A percentile compares a stretch with the other conserved stretches of the same genome.
Evolutionary conservation across 2,113 vertebrate genomes (phyloP).

Genomic region (Calcarius ornatus): DNA sequence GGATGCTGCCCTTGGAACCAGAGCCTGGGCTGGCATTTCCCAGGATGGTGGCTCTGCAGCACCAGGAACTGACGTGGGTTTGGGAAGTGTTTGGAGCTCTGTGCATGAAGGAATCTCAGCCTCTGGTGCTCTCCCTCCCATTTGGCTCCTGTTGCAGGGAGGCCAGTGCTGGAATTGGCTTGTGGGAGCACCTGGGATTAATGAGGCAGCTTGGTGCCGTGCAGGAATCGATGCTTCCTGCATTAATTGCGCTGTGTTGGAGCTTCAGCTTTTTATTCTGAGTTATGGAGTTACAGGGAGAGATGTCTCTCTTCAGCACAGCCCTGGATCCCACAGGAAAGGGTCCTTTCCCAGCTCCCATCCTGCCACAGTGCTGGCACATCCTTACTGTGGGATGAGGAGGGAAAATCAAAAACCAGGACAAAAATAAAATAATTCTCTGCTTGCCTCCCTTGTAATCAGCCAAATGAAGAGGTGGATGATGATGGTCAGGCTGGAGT

Average conservation of each 20-base stretch:
- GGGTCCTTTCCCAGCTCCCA: background rate
- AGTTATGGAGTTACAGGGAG: constrained; percentile 58
- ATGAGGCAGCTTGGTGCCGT: constrained; percentile 72
- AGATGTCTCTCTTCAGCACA: constrained; percentile 60
- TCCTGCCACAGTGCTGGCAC: accelerated
- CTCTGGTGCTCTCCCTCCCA: constrained; percentile 16
- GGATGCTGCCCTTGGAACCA: background rate
- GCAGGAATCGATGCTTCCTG: constrained; percentile 74
- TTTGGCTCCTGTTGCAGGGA: constrained; percentile 40
- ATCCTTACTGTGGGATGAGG: accelerated
- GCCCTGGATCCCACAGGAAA: background rate
- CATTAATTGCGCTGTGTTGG: constrained; percentile 67
- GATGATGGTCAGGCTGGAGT: background rate
- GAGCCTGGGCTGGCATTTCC: background rate
- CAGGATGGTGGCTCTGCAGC: accelerated
- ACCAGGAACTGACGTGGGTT: accelerated
- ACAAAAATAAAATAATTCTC: background rate
- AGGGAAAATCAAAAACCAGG: background rate
- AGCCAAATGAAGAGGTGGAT: background rate
- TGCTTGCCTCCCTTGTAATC: background rate
- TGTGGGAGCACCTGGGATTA: constrained; percentile 76
- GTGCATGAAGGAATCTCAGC: constrained; percentile 28
- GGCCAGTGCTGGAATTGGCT: constrained; percentile 32
- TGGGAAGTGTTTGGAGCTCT: background rate
- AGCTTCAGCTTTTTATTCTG: constrained; percentile 70